Base-by-base conservation (phyloP, 2,888 invertebrate species). In the Bombylius discolor region DNA sequence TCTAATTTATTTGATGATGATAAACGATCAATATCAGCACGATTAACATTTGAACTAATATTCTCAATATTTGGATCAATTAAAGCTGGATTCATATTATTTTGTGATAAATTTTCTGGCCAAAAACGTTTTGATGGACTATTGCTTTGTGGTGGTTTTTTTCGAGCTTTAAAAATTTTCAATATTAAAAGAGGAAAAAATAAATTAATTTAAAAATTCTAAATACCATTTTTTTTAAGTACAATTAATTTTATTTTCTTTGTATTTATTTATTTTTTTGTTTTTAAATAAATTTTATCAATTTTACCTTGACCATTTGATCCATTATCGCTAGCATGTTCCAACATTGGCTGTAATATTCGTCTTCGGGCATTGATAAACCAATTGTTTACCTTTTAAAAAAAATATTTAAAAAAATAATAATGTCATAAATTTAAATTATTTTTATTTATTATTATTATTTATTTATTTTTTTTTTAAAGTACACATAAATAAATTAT, bases 361-460 rank as follows among this genome's bases (percentile, higher is more conserved):
- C 94, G 78, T 57, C 95, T 80, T 45, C 95, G 78, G 5, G 95
- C 95, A 76, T 95, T 95, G 62, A 95, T 94, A 74, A 95, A 91
- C 90, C 91, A 91, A 70, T 90, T 91, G 77, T 91, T 91, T 60
- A 94, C 92, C 61, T 61, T n/a, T 14, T 49, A 13, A 34, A 47
- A 14, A 52, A 34, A 50, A 23, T 49, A 49, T 49, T 34, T 13
- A 11, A 14, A 14, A 33, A 48, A 33, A 31, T 31, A 32, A 23
- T 23, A 23, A 23, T 14, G 3, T 48, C 7, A 48, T 48, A 32
- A 48, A n/a, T 48, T 48, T n/a, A 5, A 48, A 31, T 12, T 48
- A 14, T 39, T 9, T 39, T 39, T 7, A 39, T 39, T 39, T 39
- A 23, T 23, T 23, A n/a, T n/a, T n/a, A n/a, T n/a, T n/a, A n/a